Evolutionary conservation across 2,113 vertebrate genomes (phyloP), one percentile per base, ranked within the genome.

Genomic region (Lagopus leucura): DNA sequence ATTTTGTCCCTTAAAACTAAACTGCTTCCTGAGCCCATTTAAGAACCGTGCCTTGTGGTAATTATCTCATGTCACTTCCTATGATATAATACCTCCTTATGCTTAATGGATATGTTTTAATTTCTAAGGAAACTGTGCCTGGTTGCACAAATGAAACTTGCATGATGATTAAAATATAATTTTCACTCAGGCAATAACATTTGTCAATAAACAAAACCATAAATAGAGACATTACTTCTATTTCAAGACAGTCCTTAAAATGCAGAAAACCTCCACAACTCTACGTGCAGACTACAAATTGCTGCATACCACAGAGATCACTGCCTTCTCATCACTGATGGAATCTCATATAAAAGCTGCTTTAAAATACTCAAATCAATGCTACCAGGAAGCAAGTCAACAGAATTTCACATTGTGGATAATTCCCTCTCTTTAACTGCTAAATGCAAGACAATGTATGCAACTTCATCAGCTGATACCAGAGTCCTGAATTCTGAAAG

Each of bases 61-160:
- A 97, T 94, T 88, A 89, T 64, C 63, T 71, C 75, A 24, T 52
- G 76, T 86, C 78, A 82, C 82, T 91, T 92, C 80, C 65, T 86
- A 58, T 79, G 88, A 96, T 87, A 78, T 64, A 94, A 89, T 45
- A 80, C 45, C 66, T 75, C 67, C 78, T 91, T 90, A 86, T 28
- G 28, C 47, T 55, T 70, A 76, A 71, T 69, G 66, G 71, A 67
- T 63, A 76, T 11, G 45, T 30, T 84, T 95, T 95, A 57, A 77
- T 91, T 90, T 93, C 76, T 36, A 52, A 90, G 83, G 84, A 90
- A 91, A 78, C 13, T 73, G 13, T 47, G 93, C 79, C 55, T 78
- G 70, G 90, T 82, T 69, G 60, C 36, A 77, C 85, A 92, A 90
- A 69, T 75, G 75, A 86, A 92, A 88, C 38, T 47, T 42, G 64